These are phyloP conservation scores for Ophion obscuratus DNA, from an alignment of 2,888 invertebrate genomes.

Conservation along the genomic window DNA sequence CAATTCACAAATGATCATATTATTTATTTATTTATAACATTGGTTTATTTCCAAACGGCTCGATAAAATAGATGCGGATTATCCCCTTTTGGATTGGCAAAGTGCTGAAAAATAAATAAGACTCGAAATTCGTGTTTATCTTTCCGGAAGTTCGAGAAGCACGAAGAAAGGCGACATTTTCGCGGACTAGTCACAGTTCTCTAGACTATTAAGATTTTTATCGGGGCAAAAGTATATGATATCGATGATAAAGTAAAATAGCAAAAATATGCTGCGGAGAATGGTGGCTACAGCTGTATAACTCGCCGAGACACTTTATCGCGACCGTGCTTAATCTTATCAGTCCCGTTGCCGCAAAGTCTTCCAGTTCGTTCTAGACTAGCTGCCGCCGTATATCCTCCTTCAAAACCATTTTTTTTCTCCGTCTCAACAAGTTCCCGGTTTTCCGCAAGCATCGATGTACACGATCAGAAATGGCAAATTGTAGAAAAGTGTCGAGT, in stretches of 20 bases:
- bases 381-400: conserved; percentile 42
- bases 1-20: background rate
- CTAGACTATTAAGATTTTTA: conserved; percentile 29
- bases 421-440: conserved; percentile 32
- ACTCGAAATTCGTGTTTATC: background rate
- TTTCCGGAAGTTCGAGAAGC: conserved; percentile 3
- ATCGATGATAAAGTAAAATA: conserved; percentile 52
- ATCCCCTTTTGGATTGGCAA: background rate
- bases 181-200: conserved; percentile 26
- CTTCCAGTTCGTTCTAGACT: conserved; percentile 46
- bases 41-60: background rate
- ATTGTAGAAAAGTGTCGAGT: background rate
- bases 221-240: conserved; percentile 73
- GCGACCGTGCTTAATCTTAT: conserved; percentile 41
- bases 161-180: conserved; percentile 52
- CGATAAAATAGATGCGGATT: background rate
- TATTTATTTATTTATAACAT: background rate
- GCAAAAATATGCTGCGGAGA: conserved; percentile 42
- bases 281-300: background rate
- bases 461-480: background rate
- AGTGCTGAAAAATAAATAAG: background rate
- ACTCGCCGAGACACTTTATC: conserved; percentile 46
- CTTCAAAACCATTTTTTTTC: conserved; percentile 32
- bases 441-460: conserved; percentile 34
- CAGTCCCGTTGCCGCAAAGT: conserved; percentile 50